Percentiles rank a stretch among this genome's conserved stretches.
These are phyloP conservation scores for Ateles fusciceps DNA, from an alignment of 2,797 vertebrate species.

Conservation along the genomic window DNA sequence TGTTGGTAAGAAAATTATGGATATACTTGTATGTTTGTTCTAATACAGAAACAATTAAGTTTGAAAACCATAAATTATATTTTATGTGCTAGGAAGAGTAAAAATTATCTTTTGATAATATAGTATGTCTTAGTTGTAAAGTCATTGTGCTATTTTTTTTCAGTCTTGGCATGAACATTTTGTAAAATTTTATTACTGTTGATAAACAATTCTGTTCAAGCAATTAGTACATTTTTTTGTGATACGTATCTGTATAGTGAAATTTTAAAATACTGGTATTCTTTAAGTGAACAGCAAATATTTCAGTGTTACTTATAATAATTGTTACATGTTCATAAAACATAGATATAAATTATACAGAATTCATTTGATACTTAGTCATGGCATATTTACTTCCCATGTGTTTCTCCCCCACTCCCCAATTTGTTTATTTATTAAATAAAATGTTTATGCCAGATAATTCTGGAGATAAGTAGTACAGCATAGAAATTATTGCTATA, in stretches of 20 bases:
- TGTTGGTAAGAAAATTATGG: slow-evolving; percentile 28
- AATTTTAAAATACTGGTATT: not conserved
- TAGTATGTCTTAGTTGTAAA: not conserved
- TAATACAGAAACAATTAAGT: not conserved
- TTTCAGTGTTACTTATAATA: not conserved
- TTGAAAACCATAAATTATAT: slow-evolving; percentile 1
- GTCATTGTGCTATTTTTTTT: not conserved
- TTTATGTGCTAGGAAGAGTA: slow-evolving; percentile 7
- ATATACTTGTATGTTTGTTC: not conserved
- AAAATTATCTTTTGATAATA: slow-evolving; percentile 8
- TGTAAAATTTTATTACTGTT: not conserved
- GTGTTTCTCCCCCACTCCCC: not conserved
- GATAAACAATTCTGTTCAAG: not conserved
- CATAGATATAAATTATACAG: not conserved
- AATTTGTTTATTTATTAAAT: not conserved
- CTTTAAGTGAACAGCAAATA: not conserved
- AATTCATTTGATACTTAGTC: not conserved
- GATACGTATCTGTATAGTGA: not conserved
- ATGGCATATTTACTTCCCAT: not conserved
- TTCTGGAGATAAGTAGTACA: not conserved
- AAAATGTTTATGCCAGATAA: slow-evolving; percentile 9
- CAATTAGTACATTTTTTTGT: not conserved
- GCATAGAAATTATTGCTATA: not conserved
- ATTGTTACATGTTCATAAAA: not conserved
- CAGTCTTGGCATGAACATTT: slow-evolving; percentile 21